Base-by-base conservation (phyloP, 2,888 invertebrate genomes). In the Drosophila conformis region DNA sequence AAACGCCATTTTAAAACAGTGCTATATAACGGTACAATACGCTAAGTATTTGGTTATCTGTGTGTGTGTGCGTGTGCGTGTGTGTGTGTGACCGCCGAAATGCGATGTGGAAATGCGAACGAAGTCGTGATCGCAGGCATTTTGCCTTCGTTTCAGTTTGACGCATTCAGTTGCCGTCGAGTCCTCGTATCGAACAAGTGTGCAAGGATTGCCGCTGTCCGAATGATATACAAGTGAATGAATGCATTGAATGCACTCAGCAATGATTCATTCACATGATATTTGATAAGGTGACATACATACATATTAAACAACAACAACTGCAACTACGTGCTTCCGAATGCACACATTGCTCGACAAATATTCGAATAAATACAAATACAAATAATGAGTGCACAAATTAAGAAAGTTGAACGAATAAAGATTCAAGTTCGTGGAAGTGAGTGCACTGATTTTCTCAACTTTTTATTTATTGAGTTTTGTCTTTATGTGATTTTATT, bases 401-500 rank as follows among this genome's bases (percentile, higher is more conserved):
- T 58, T 18, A 48, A 57, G 35, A 40, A 57, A 38, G 36, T 52
- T 52, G 6, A 35, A 15, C 53, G 18, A 36, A 36, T 40, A 29
- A n/a, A 29, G 35, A 52, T 57, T 71, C 21, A 21, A 62, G 54
- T 52, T 38, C 63, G 48, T 62, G 27, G 27, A 40, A 53, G 58
- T 57, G 63, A 52, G 49, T 69, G 63, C 59, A 71, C 42, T 65
- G 13, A 6, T 11, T 38, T 18, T 53, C 10, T 27, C n/a, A 54
- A 46, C 15, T 25, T 21, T 46, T 21, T 13, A 13, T 4, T 46
- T 21, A 46, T 7, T 46, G 57, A 68, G 65, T 70, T 70, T 64
- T 74, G 70, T 76, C 59, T 78, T 73, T 72, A 76, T 83, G 76
- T 73, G 69, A 87, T 89, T 84, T 81, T 59, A 73, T 83, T 72